These are phyloP conservation scores for Panzeria rudis DNA, from an alignment of 2,888 invertebrate genomes.

Conservation along the genomic window DNA sequence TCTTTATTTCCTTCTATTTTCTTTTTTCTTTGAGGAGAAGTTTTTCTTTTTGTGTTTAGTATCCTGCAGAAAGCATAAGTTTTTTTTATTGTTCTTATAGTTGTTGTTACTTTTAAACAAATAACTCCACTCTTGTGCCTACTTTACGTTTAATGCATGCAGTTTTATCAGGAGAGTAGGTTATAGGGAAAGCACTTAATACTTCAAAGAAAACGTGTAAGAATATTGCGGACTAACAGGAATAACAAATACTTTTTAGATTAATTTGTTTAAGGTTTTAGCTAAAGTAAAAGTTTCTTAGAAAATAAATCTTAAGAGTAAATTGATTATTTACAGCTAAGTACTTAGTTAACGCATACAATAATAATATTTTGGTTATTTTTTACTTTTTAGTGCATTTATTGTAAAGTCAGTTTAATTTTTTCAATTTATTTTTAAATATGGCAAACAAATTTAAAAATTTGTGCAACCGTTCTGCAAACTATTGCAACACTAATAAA, in stretches of 20 bases:
- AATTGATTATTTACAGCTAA: no score
- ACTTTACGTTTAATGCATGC: conserved; percentile 45
- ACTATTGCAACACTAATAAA: no score
- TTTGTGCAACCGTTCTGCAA: no score
- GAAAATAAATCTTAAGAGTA: no score
- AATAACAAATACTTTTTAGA: neutral
- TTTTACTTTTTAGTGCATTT: no score
- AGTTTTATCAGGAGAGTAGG: conserved; percentile 13
- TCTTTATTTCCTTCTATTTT: neutral
- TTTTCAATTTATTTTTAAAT: no score
- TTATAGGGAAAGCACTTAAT: neutral
- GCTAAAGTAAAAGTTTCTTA: no score
- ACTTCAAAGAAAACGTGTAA: neutral
- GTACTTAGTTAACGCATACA: no score
- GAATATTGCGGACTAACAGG: neutral
- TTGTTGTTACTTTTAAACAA: conserved; percentile 46
- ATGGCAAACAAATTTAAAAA: no score
- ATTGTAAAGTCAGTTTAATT: no score
- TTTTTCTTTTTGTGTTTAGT: conserved; percentile 56
- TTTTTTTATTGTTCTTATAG: conserved; percentile 23
- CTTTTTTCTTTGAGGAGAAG: conserved; percentile 34
- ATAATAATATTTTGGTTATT: no score
- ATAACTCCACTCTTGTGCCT: conserved; percentile 63
- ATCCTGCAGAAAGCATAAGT: conserved; percentile 36
- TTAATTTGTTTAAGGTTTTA: neutral